phyloP scores from a whole-genome alignment of 2,888 invertebrate species.

The Drosophila quinaria region DNA sequence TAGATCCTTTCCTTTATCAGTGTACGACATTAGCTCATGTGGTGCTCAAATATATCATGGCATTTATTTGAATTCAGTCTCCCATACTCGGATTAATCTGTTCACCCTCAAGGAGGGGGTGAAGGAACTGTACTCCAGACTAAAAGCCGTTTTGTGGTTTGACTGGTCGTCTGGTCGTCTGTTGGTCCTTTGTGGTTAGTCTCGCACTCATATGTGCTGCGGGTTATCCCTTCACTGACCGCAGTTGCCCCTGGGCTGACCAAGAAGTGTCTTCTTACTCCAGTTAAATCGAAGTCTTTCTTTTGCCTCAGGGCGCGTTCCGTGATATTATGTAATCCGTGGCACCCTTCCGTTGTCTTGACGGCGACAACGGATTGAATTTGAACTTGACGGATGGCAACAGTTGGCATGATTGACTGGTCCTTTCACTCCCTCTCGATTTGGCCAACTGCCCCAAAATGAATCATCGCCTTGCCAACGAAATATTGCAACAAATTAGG shows the following conservation, averaged over 20 bases:
- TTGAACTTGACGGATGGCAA: constrained; percentile 73
- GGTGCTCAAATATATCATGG: constrained; percentile 19
- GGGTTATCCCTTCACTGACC: constrained; percentile 63
- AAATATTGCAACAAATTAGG: constrained; percentile 75
- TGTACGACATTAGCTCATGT: constrained; percentile 45
- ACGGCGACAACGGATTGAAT: constrained; percentile 57
- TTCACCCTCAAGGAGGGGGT: constrained; percentile 18
- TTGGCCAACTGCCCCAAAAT: constrained; percentile 60
- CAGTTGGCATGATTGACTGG: constrained; percentile 75
- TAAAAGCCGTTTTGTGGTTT: constrained; percentile 71
- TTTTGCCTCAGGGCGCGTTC: constrained; percentile 19
- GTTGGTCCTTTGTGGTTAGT: constrained; percentile 50
- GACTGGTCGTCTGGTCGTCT: constrained; percentile 32
- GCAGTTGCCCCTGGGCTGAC: constrained; percentile 57
- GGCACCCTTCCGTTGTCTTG: constrained; percentile 49
- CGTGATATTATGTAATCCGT: constrained; percentile 66
- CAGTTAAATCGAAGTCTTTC: background rate
- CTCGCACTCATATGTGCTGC: constrained; percentile 37
- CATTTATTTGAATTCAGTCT: constrained; percentile 51
- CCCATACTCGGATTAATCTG: constrained; percentile 77
- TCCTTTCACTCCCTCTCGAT: constrained; percentile 18
- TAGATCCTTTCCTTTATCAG: too few species aligned
- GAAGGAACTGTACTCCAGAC: constrained; percentile 27
- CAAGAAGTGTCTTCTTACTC: background rate
- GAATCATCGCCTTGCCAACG: constrained; percentile 79